Evolutionary conservation across 2,888 invertebrate species (phyloP), one percentile per base, ranked within the genome.

Genomic region (Pheosia tremula): DNA sequence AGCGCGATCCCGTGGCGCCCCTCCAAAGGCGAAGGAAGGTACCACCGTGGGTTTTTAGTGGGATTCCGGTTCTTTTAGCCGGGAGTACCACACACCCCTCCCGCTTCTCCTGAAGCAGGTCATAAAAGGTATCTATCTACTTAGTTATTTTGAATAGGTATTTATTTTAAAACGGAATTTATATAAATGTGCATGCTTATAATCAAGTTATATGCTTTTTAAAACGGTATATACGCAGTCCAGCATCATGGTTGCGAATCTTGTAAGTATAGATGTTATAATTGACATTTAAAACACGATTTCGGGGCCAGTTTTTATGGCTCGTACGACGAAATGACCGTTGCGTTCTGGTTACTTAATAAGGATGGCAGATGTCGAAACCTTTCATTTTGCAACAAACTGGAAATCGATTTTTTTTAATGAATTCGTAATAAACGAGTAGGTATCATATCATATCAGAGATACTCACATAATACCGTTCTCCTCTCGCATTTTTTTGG

Each of bases 401-500:
- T 57, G 13, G 45, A 13, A 56, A 13, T 41, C 9, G 9, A 38
- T 3, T 9, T 39, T 38, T 55, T 45, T 1, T 9, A 47, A 11
- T 9, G 47, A 5, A 47, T 47, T 47, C n/a, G n/a, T 47, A 47
- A n/a, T n/a, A 4, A 47, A 41, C 41, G 3, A 47, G 9, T 6
- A 4, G 47, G 9, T 52, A n/a, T n/a, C n/a, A n/a, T n/a, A n/a
- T n/a, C n/a, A n/a, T n/a, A n/a, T n/a, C n/a, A n/a, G n/a, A 0
- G 37, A 69, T 70, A 94, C 95, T 95, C 85, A 96, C 96, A 95
- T 95, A 81, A 98, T 98, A 70, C 98, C 98, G 73, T 97, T 97
- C 4, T 97, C 96, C 56, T 97, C 96, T 59, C 99, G 95, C 99
- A 99, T 99, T 53, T 95, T 94, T 83, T 97, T 96, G 0, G 99